These are phyloP conservation scores for Rhodeus uyekii DNA, from an alignment of 2,797 vertebrate species.

Conservation along the genomic window DNA sequence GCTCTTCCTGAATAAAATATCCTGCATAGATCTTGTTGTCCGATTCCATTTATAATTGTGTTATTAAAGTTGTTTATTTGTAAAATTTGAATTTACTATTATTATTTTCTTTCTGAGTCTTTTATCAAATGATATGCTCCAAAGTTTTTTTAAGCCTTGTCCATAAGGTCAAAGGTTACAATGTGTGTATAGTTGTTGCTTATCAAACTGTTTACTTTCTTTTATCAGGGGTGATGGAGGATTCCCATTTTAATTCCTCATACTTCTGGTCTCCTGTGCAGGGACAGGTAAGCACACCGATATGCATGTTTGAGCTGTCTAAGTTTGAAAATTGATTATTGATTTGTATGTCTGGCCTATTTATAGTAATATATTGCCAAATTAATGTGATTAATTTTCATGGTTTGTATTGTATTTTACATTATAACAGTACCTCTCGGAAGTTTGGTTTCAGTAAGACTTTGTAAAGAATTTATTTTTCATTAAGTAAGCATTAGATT, in stretches of 20 bases:
- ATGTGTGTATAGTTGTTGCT: background rate
- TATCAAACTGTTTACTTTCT: constrained; percentile 13
- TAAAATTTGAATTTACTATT: background rate
- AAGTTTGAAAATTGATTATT: background rate
- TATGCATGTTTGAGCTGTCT: background rate
- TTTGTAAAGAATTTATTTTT: too few species aligned
- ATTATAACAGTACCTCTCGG: background rate
- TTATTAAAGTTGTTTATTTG: background rate
- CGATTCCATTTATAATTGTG: background rate
- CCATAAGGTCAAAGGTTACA: background rate
- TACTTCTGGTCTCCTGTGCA: constrained; percentile 98
- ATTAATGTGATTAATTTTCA: background rate
- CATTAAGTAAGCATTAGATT: background rate
- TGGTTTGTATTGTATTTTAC: background rate
- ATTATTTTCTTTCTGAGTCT: background rate
- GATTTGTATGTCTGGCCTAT: background rate
- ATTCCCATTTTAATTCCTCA: constrained; percentile 97
- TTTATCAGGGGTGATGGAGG: constrained; percentile 90
- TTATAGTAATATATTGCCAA: background rate
- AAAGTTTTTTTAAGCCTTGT: background rate
- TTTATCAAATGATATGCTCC: background rate
- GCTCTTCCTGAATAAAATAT: background rate
- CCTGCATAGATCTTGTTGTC: background rate
- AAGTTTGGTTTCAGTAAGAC: background rate
- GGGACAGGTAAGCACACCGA: constrained; percentile 83